phyloP scores from a whole-genome alignment of 2,888 invertebrate genomes.

The Diploptera punctata region DNA sequence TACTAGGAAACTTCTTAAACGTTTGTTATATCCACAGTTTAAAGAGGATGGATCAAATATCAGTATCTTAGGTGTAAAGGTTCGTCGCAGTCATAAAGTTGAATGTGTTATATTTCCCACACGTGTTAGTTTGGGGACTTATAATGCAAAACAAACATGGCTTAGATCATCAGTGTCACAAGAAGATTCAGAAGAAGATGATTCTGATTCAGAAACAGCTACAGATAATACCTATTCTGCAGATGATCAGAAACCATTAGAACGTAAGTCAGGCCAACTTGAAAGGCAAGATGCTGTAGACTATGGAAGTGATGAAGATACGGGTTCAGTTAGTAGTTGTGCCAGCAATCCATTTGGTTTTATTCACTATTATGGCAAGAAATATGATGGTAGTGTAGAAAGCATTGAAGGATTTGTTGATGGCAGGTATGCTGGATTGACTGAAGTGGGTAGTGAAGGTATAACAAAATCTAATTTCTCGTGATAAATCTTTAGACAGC shows the following conservation, averaged over 20 bases:
- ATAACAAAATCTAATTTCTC: conserved; percentile 6
- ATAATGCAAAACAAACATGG: conserved; percentile 29
- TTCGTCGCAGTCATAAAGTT: conserved; percentile 59
- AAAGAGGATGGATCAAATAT: conserved; percentile 50
- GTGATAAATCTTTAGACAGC: neutral
- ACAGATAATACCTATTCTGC: conserved; percentile 52
- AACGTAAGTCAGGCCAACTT: neutral
- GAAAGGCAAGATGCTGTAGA: conserved; percentile 42
- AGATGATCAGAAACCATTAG: neutral
- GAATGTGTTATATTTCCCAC: conserved; percentile 53
- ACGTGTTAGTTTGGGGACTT: conserved; percentile 23
- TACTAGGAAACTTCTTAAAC: conserved; percentile 73
- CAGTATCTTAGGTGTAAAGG: conserved; percentile 60
- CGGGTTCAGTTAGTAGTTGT: conserved; percentile 58
- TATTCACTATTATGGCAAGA: conserved; percentile 63
- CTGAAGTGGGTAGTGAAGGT: conserved; percentile 51
- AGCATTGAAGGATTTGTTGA: conserved; percentile 60
- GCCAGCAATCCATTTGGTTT: conserved; percentile 67
- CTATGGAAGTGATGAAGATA: conserved; percentile 34
- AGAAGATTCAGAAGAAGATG: conserved; percentile 44
- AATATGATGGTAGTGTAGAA: conserved; percentile 53
- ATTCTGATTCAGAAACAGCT: conserved; percentile 44
- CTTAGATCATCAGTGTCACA: conserved; percentile 44
- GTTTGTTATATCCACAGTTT: conserved; percentile 68
- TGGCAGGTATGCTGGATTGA: conserved; percentile 31